Evolutionary conservation across 53 echinoderm and acorn worm genomes (phyloP), one percentile per base, ranked within the genome.

Genomic region (Mesocentrotus franciscanus): DNA sequence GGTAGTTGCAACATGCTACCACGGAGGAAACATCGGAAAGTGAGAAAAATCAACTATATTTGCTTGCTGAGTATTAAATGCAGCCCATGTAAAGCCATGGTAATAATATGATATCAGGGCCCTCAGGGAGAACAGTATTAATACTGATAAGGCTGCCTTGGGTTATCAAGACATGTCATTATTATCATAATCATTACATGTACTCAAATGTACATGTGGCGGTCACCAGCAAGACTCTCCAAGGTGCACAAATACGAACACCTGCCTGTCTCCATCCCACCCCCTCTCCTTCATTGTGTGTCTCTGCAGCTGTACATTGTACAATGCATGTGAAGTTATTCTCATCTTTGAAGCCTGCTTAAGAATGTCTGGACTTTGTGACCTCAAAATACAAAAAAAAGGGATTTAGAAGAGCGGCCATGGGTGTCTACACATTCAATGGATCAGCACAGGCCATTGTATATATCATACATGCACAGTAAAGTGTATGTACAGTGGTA

Each of bases 331-430:
- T 39, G 20, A 36, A 39, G 81, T 42, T 42, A 18, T 36, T 6
- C 42, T 42, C 22, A 39, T 81, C 5, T 39, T 81, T 30, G 18
- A 18, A 74, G 32, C 74, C 30, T 74, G 30, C 74, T 74, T 29
- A 10, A 12, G 42, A 81, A 81, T 81, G 9, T 81, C 81, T 81
- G 42, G 81, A 81, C 81, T 81, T 81, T 81, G 81, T 81, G 42
- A 81, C 81, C 81, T 81, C 39, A 42, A 39, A 42, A 7, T 39
- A 39, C 20, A 18, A 18, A 17, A 79, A 79, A 81, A 81, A 81
- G 18, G 49, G 17, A 17, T 81, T 81, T 81, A 22, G 42, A 81
- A 42, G 81, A 13, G 81, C 81, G 15, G 39, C 33, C 33, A 36
- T 81, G 81, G 81, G 81, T 81, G 36, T 81, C 81, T 81, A 20